Base-by-base conservation (phyloP, 1,140 invertebrate genomes). In the Drosophila athabasca region DNA sequence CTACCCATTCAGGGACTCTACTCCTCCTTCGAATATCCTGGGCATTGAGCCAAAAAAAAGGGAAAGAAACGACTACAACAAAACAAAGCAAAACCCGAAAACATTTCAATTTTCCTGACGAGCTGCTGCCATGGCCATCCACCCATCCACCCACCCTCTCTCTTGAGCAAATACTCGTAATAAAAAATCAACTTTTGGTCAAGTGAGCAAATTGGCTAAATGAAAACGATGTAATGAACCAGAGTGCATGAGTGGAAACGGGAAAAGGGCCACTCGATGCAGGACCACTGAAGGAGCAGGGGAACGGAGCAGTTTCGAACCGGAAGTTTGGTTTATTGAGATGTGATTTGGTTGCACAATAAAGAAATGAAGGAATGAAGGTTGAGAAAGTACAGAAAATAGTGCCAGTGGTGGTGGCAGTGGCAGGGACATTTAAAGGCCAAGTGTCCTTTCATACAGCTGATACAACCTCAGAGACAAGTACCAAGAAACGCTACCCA, bases 181-280 rank as follows among this genome's bases (percentile, higher is more conserved):
- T 46, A 62, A 67, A 60, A 75, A 67, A 49, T 62, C 58, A 80
- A 76, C 69, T 58, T 39, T 72, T 53, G 71, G 54, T 71, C 77
- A 79, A 76, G 59, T 62, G 48, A 31, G 55, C 76, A 83, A 84
- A 83, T 72, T 83, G 76, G 48, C 65, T 59, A 64, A 83, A 79
- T 84, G 76, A 53, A 71, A 79, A 73, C 51, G 61, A 64, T 77
- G 54, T 76, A 75, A 66, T 75, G 70, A 83, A 83, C 61, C 58
- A 78, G 57, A 62, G 57, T 48, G 59, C 59, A 76, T 46, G 53
- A 58, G 35, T 11, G 35, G 9, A 11, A 39, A 11, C 11, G 9
- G 11, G 8, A 9, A 45, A 11, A 31, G 22, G 29, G 9, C 35
- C 44, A 57, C 48, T 71, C 66, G 39, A 60, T 71, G 66, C 54